These are phyloP conservation scores for Passer domesticus DNA, from an alignment of 2,113 vertebrate genomes.

Conservation along the genomic window DNA sequence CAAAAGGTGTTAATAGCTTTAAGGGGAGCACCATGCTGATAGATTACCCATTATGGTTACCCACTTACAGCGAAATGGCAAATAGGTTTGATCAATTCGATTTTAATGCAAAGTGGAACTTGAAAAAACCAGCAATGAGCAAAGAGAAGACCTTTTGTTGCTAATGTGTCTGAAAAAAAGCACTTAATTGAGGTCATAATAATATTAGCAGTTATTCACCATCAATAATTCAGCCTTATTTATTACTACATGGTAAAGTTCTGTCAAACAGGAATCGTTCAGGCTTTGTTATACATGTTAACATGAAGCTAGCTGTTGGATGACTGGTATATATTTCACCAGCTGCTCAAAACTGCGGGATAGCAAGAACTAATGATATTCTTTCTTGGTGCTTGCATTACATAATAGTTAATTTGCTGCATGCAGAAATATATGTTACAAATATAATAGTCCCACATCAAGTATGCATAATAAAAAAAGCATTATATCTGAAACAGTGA, in stretches of 20 bases:
- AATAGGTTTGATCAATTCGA: slow-evolving; percentile 91
- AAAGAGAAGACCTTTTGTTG: slow-evolving; percentile 80
- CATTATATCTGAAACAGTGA: slow-evolving; percentile 53
- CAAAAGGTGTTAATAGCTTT: slow-evolving; percentile 98
- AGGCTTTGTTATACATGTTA: slow-evolving; percentile 70
- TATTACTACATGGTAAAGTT: slow-evolving; percentile 77
- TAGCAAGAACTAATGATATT: slow-evolving; percentile 33
- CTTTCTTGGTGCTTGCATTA: slow-evolving; percentile 36
- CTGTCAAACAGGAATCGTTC: slow-evolving; percentile 69
- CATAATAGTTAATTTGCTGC: slow-evolving; percentile 40
- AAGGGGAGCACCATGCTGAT: slow-evolving; percentile 89
- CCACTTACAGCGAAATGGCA: slow-evolving; percentile 86
- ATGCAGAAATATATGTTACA: background rate
- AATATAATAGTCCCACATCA: slow-evolving; percentile 20
- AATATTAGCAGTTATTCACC: slow-evolving; percentile 82
- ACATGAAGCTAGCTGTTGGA: slow-evolving; percentile 50
- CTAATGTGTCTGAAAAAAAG: slow-evolving; percentile 81
- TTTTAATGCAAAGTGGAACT: slow-evolving; percentile 86
- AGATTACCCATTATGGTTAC: slow-evolving; percentile 91
- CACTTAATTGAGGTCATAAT: slow-evolving; percentile 86
- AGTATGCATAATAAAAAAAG: slow-evolving; percentile 8
- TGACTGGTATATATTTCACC: slow-evolving; percentile 67
- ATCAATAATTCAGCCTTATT: slow-evolving; percentile 85
- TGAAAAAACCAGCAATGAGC: slow-evolving; percentile 63
- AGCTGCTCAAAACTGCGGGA: slow-evolving; percentile 65